A percentile compares a stretch with the other conserved stretches of the same genome.
Conservation (phyloP, 2,113 vertebrate genomes). For the Seriola aureovittata region DNA sequence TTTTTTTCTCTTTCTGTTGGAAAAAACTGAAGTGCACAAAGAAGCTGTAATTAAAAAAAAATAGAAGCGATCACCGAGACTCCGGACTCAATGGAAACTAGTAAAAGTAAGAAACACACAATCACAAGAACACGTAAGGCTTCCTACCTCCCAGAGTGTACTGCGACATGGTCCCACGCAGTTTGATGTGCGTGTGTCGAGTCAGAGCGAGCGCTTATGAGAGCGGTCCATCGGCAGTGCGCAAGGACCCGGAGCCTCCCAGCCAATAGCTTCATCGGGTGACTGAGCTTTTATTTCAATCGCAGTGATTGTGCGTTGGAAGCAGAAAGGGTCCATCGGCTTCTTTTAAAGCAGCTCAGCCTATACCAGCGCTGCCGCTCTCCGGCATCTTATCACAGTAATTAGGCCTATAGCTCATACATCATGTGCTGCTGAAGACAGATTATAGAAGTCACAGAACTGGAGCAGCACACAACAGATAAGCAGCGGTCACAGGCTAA, state of each 20-base stretch:
- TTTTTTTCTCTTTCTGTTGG: neutral
- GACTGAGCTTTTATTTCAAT: slow-evolving; percentile 31
- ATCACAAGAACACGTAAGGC: neutral
- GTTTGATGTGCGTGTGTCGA: neutral
- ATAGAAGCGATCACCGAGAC: fast-evolving
- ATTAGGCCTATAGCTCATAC: neutral
- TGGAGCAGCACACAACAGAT: neutral
- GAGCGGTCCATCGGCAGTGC: slow-evolving; percentile 25
- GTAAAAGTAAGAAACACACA: neutral
- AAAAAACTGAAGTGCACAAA: neutral
- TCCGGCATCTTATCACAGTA: neutral
- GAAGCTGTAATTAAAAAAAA: neutral
- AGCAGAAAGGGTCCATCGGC: neutral
- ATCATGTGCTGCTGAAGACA: neutral
- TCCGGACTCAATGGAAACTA: neutral
- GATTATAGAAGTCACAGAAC: neutral
- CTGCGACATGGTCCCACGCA: slow-evolving; percentile 69
- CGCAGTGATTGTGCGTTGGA: slow-evolving; percentile 14
- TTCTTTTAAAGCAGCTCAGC: neutral
- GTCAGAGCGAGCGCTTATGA: slow-evolving; percentile 42
- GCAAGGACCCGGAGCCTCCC: slow-evolving; percentile 46
- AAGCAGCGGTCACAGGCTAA: neutral
- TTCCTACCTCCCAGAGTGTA: slow-evolving; percentile 74
- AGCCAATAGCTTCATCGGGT: slow-evolving; percentile 57
- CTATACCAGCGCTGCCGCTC: neutral